phyloP scores from a whole-genome alignment of 2,113 vertebrate species.

The Irena cyanogastra region DNA sequence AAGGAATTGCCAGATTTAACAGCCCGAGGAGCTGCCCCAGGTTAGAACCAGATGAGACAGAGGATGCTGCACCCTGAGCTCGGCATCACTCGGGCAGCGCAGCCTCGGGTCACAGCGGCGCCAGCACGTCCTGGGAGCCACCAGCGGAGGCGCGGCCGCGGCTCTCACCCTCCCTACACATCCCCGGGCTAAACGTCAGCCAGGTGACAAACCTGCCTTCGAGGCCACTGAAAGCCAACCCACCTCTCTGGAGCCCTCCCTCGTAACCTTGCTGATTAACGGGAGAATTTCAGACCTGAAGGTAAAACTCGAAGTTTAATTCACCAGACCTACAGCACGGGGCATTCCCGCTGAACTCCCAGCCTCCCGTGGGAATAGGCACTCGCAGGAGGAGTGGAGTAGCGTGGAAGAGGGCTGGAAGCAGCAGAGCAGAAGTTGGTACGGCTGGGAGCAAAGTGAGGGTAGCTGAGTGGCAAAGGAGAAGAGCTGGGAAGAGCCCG shows the following conservation, averaged over 20 bases:
- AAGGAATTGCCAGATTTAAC: not conserved
- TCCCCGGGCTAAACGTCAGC: rapidly evolving
- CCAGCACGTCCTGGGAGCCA: not conserved
- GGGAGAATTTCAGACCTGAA: not conserved
- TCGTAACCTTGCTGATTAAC: not conserved
- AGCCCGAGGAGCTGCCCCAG: not conserved
- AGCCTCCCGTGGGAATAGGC: not conserved
- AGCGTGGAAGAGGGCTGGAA: not conserved
- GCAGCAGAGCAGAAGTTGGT: not conserved
- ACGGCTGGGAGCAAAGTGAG: not conserved
- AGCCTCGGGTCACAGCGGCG: not conserved
- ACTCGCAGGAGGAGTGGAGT: not conserved
- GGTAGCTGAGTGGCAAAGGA: not conserved
- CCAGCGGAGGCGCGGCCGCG: rapidly evolving
- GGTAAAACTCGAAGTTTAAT: not conserved
- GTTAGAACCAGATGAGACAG: rapidly evolving
- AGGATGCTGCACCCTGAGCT: not conserved
- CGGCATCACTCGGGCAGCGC: rapidly evolving
- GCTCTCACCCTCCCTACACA: not conserved
- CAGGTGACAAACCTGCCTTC: not conserved
- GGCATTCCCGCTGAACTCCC: not conserved
- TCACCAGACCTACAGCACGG: not conserved
- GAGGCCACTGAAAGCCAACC: not conserved
- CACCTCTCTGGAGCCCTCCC: not conserved
- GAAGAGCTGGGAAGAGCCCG: not conserved